Base-by-base conservation (phyloP, 2,888 invertebrate species). In the Ormyrus nitidulus region DNA sequence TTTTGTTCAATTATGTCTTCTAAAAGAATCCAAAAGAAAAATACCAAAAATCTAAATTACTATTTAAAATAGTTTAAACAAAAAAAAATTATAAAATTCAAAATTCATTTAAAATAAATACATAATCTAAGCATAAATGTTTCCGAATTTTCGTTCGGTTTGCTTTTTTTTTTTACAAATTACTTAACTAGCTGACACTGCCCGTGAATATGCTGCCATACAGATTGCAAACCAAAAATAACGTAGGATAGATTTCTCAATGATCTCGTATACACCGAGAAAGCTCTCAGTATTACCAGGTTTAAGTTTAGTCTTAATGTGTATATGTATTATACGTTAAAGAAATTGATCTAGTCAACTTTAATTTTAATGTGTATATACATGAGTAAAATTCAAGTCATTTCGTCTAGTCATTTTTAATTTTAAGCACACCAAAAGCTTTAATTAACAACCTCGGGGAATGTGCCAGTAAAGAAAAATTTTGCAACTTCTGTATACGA, bases 191-290 rank as follows among this genome's bases (percentile, higher is more conserved):
- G 81, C 79, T 80, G 83, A 80, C 81, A 85, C 83, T 85, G 82
- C 81, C 86, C 87, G 87, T 87, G 87, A 85, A 87, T 87, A 71
- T 73, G 87, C 83, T 87, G 87, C 87, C 87, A 87, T 87, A 87
- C 72, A 81, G 81, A 81, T n/a, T 84, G 85, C 84, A 84, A 65
- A 75, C 84, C 81, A 85, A 80, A 66, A 76, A 80, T 59, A 71
- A 77, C 56, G 65, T 82, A 82, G 73, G 34, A 19, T 79, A 77
- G 74, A 71, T 77, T 73, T 77, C 34, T 49, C 49, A 68, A 54
- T 65, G 46, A 77, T 70, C 79, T 75, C 75, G 68, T 19, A 58
- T 49, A 46, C 56, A 61, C 44, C 44, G 74, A 80, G 75, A 77
- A 53, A 46, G 10, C 44, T 44, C 62, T 68, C 81, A 81, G 81